Evolutionary conservation across 2,888 invertebrate species (phyloP).

Genomic region (Troides helena): DNA sequence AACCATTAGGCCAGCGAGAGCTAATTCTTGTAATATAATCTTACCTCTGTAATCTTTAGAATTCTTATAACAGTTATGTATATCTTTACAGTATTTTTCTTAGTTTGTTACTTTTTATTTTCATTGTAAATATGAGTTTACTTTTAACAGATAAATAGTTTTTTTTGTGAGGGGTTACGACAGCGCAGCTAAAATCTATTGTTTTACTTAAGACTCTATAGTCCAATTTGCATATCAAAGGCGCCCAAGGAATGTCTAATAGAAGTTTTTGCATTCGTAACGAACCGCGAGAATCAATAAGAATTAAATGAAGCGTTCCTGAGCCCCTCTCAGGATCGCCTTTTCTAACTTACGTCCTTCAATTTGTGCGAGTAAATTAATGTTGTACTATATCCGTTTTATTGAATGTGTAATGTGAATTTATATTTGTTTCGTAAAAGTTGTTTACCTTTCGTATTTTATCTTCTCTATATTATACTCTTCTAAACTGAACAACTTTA

Average conservation of each 20-base stretch:
- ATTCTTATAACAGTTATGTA: background rate
- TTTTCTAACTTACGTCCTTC: slow-evolving; percentile 30
- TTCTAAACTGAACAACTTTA: background rate
- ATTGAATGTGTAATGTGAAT: slow-evolving; percentile 21
- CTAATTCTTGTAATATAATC: background rate
- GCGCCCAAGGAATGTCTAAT: slow-evolving; percentile 58
- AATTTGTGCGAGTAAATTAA: slow-evolving; percentile 33
- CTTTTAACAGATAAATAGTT: slow-evolving; percentile 21
- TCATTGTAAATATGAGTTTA: background rate
- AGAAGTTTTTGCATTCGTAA: slow-evolving; percentile 72
- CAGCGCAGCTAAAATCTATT: slow-evolving; percentile 56
- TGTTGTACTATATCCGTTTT: slow-evolving; percentile 24
- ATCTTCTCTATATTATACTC: background rate
- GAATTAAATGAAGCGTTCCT: slow-evolving; percentile 57
- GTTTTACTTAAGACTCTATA: slow-evolving; percentile 58
- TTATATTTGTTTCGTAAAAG: slow-evolving; percentile 14
- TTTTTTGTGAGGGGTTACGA: slow-evolving; percentile 6
- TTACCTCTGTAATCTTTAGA: background rate
- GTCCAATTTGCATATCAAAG: slow-evolving; percentile 69
- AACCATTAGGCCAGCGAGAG: too few relatives aligned
- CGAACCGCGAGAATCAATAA: slow-evolving; percentile 64
- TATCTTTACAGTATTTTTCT: background rate
- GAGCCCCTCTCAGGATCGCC: slow-evolving; percentile 32
- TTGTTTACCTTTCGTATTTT: slow-evolving; percentile 1
- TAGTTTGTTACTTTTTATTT: background rate